Evolutionary conservation across 2,888 invertebrate genomes (phyloP).

Genomic region (Andrena hattorfiana): DNA sequence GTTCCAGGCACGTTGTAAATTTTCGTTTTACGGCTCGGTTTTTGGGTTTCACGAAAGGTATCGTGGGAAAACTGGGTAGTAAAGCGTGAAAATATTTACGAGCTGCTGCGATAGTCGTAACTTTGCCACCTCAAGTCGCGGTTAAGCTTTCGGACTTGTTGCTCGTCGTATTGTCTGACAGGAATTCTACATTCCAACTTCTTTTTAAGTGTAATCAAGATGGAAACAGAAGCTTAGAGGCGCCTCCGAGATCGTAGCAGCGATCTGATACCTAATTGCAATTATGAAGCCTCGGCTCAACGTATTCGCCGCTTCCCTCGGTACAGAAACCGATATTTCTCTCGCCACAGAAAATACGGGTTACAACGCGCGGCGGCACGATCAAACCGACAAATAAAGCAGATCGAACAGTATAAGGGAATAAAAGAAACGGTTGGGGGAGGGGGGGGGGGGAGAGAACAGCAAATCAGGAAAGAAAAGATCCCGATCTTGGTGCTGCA

Average conservation of each 20-base stretch:
- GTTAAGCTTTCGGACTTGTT: not conserved
- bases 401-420: not conserved
- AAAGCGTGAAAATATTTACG: conserved; percentile 39
- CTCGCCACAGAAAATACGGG: too few relatives aligned
- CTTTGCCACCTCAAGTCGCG: conserved; percentile 5
- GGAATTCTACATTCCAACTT: not conserved
- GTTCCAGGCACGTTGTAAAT: conserved; percentile 31
- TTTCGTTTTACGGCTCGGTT: conserved; percentile 6
- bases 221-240: too few relatives aligned
- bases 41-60: not conserved
- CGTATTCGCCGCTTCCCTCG: too few relatives aligned
- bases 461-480: conserved; percentile 10
- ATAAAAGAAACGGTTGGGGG: not conserved
- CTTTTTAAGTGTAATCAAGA: not conserved
- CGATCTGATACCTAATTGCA: too few relatives aligned
- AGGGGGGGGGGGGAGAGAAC: not conserved
- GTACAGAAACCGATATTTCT: too few relatives aligned
- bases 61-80: conserved; percentile 3
- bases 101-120: conserved; percentile 17
- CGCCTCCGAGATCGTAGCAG: too few relatives aligned
- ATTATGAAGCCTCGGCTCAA: too few relatives aligned
- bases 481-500: conserved; percentile 49
- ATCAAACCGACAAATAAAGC: conserved; percentile 21
- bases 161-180: not conserved
- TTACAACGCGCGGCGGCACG: conserved; percentile 5